Evolutionary conservation across 2,888 invertebrate species (phyloP), one percentile per base, ranked within the genome.

Genomic region (Tryphoninae sp.): DNA sequence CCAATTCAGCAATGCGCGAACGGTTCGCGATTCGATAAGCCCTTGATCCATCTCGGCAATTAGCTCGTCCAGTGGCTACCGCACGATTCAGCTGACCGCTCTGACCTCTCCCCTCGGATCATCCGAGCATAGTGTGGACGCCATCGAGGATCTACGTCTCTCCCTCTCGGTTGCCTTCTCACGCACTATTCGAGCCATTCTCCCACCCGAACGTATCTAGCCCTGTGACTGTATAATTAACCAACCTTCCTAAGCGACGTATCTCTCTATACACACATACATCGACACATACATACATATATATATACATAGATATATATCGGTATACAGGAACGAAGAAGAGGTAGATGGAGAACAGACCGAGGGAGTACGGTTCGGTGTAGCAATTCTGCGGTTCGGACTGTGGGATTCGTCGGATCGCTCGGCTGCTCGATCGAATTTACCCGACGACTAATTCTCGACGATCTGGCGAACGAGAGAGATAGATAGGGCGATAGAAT

Each of bases 11-110:
- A 80, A 85, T 84, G 80, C 81, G 73, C 68, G 72, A 51, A 77
- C 42, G 42, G n/a, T 67, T 77, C 51, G 74, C 78, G 80, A 85
- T 87, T 88, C 86, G 88, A 89, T 89, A 89, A 89, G 86, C 87
- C 86, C 88, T 88, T 89, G 87, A 90, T 90, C 89, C 89, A 86
- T 86, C 33, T 33, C 81, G 87, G 88, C 88, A 90, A 90, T 90
- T 89, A 89, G 86, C 86, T 87, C 84, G 83, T 80, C 81, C 85
- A 85, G 80, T 65, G 71, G 79, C 76, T 62, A 65, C 74, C 78
- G 72, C 78, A 74, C 78, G 79, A 79, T 79, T 75, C 65, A 83
- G 71, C 61, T 78, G 83, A 80, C 73, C 83, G 77, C 62, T 62
- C 53, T 19, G 53, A 67, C 64, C 72, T 42, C 40, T 73, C 49